phyloP scores from a whole-genome alignment of 2,888 invertebrate genomes.

The Sinotaia quadrata region DNA sequence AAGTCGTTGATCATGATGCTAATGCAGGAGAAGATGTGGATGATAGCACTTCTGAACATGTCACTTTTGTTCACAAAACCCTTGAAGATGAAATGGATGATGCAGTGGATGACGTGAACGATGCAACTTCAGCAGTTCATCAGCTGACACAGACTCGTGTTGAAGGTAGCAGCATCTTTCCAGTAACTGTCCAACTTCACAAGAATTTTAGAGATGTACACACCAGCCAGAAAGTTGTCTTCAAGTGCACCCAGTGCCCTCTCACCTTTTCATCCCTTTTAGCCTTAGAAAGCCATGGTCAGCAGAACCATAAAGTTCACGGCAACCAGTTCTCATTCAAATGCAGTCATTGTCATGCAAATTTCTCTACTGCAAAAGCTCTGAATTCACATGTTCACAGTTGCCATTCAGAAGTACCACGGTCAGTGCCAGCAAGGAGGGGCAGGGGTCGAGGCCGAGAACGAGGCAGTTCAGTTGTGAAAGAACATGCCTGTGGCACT shows the following conservation, averaged over 20 bases:
- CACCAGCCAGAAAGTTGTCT: background rate
- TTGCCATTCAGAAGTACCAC: too few relatives aligned
- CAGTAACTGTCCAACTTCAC: conserved; percentile 18
- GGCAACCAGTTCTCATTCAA: conserved; percentile 6
- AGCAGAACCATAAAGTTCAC: conserved; percentile 9
- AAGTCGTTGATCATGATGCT: background rate
- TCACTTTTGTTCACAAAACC: too few relatives aligned
- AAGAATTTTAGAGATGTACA: conserved; percentile 6
- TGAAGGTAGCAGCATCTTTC: conserved; percentile 9
- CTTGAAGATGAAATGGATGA: background rate
- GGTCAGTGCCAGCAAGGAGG: background rate
- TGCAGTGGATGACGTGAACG: background rate
- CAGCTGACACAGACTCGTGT: conserved; percentile 8
- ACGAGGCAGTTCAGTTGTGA: background rate
- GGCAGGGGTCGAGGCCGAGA: background rate
- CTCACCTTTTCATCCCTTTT: conserved; percentile 1
- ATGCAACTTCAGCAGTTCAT: background rate
- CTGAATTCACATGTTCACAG: conserved; percentile 11
- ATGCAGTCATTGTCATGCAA: conserved; percentile 12
- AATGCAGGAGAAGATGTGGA: conserved; percentile 5
- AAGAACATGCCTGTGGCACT: background rate
- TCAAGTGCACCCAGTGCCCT: conserved; percentile 2
- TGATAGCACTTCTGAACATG: too few relatives aligned
- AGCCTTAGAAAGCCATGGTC: conserved; percentile 12
- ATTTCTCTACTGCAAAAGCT: conserved; percentile 7